Conservation (phyloP, 1,140 invertebrate species). For the Forficula auricularia region DNA sequence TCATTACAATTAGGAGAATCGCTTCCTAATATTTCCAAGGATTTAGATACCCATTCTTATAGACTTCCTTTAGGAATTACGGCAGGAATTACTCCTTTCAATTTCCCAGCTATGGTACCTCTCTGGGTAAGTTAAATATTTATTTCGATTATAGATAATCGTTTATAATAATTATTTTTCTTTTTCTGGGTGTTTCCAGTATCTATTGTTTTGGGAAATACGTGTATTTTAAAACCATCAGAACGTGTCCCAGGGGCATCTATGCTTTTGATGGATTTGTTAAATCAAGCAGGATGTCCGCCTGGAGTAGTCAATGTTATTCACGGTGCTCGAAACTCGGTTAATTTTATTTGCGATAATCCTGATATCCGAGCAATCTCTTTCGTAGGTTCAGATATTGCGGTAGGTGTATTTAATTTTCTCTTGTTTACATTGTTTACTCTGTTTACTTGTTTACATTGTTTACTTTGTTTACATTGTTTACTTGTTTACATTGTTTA, state of each 20-base stretch:
- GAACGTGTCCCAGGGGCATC: constrained; percentile 93
- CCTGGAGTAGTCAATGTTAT: constrained; percentile 90
- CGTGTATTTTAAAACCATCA: constrained; percentile 65
- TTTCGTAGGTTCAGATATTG: constrained; percentile 92
- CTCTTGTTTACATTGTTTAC: not conserved
- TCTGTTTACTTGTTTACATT: not conserved
- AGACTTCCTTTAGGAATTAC: constrained; percentile 77
- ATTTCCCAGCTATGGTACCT: constrained; percentile 99
- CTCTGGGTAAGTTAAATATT: constrained; percentile 92
- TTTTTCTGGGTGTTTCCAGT: too few species aligned
- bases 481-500: not conserved
- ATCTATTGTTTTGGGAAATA: constrained; percentile 27
- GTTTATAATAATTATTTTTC: too few species aligned
- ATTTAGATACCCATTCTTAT: constrained; percentile 84
- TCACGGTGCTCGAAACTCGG: constrained; percentile 82
- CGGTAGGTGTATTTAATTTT: constrained; percentile 34
- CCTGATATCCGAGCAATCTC: constrained; percentile 94
- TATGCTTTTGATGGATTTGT: constrained; percentile 81
- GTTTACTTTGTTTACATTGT: not conserved
- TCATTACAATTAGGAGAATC: constrained; percentile 83
- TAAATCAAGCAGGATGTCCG: constrained; percentile 80
- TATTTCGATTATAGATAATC: constrained; percentile 42
- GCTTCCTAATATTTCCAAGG: constrained; percentile 74
- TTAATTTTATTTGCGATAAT: constrained; percentile 94
- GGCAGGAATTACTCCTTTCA: constrained; percentile 81